Percentiles rank a stretch among this genome's conserved stretches.
Evolutionary conservation across 2,888 invertebrate genomes (phyloP).

Genomic region (Caenorhabditis wallacei): DNA sequence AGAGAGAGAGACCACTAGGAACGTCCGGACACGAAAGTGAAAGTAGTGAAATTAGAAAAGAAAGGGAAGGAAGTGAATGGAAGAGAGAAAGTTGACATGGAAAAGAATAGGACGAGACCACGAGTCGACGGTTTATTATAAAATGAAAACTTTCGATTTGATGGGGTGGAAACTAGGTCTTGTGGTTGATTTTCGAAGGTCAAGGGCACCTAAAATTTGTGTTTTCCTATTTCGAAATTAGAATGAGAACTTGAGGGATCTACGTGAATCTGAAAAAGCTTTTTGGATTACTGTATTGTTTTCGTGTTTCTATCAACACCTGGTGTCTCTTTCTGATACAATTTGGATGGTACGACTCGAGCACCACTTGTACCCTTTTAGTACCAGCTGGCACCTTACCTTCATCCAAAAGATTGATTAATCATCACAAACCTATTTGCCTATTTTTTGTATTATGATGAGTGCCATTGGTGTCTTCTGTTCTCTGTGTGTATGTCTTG

Average conservation of each 20-base stretch:
- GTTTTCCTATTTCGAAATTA: neutral
- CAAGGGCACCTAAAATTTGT: constrained; percentile 2
- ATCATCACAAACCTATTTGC: constrained; percentile 39
- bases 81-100: constrained; percentile 28
- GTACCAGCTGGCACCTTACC: constrained; percentile 41
- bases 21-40: constrained; percentile 34
- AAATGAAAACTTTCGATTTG: constrained; percentile 25
- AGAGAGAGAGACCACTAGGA: constrained; percentile 24
- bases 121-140: constrained; percentile 21
- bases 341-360: constrained; percentile 11
- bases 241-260: no score
- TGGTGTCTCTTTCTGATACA: neutral
- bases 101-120: constrained; percentile 13
- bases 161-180: constrained; percentile 33
- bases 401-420: constrained; percentile 34
- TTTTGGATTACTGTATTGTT: neutral
- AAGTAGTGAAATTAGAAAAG: constrained; percentile 39
- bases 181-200: constrained; percentile 12
- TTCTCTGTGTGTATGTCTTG: constrained; percentile 22
- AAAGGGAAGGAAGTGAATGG: constrained; percentile 28
- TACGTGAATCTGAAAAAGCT: no score
- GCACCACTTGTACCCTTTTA: constrained; percentile 38
- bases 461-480: constrained; percentile 42
- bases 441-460: constrained; percentile 32
- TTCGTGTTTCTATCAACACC: neutral